Base-by-base conservation (phyloP, 35 echinoderm and acorn worm species). In the Apostichopus parvimensis region DNA sequence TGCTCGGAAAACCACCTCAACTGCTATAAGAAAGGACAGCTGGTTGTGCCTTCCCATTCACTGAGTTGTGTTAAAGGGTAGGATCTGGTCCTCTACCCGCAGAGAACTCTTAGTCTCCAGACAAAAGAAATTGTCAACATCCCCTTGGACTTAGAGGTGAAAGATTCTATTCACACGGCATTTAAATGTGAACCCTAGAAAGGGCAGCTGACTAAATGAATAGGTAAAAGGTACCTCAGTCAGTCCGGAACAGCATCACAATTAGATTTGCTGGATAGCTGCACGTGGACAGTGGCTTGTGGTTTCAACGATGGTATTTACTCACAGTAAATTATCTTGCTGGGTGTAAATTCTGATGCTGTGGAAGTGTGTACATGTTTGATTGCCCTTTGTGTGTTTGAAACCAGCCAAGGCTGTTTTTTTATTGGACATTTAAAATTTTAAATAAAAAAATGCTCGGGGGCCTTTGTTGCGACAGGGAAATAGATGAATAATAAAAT, bases 241-340 rank as follows among this genome's bases (percentile, higher is more conserved):
- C 9, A 84, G 81, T 59, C 79, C 81, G 81, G 81, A 84, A 84
- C 57, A 23, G 56, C 81, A 18, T 14, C 71, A 84, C 81, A 84
- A 84, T 60, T 56, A 84, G 55, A 14, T 84, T 84, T 58, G n/a
- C 53, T 57, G 54, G 81, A 17, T 57, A 58, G 34, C n/a, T 84
- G 81, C 81, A 84, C 81, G 81, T 84, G 81, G 81, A 84, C 81
- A 84, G 53, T 84, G 55, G 81, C 15, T 84, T 84, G 81, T 84
- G 81, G 81, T 84, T 84, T 75, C 71, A 75, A 18, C 71, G 6
- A 75, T 1, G 71, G 71, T 75, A 20, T 75, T 75, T 75, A 22
- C 71, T 18, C 71, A 75, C 71, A 75, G 71, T 75, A 75, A 18
- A 18, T 75, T 18, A 15, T 83, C 8, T 55, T 7, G 17, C 52